A percentile compares a stretch with the other conserved stretches of the same genome.
Conservation (phyloP, 2,797 vertebrate genomes). For the Myioborus melanocephalus region DNA sequence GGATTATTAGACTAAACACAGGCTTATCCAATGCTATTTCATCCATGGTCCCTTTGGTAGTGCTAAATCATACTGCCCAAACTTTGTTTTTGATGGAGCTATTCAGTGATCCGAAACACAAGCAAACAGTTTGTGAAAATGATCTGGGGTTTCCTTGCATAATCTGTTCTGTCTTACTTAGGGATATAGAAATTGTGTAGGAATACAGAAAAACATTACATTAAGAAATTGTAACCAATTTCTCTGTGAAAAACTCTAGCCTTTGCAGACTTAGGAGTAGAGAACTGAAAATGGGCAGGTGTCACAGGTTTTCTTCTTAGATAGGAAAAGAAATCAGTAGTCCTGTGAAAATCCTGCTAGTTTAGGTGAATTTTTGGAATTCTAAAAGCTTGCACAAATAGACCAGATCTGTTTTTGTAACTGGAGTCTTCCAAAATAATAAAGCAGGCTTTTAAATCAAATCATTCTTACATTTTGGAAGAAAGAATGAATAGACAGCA, state of each 20-base stretch:
- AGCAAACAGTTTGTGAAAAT: not conserved
- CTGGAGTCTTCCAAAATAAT: not conserved
- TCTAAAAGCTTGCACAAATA: not conserved
- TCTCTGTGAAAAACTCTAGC: not conserved
- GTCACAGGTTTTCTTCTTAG: not conserved
- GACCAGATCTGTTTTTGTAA: not conserved
- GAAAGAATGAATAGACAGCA: not conserved
- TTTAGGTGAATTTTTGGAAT: not conserved
- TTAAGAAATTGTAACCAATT: not conserved
- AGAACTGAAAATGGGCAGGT: not conserved
- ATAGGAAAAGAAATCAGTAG: not conserved
- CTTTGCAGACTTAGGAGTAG: not conserved
- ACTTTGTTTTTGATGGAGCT: not conserved
- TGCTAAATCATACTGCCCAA: not conserved
- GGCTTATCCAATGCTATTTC: not conserved
- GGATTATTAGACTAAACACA: not conserved
- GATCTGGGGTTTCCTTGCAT: not conserved
- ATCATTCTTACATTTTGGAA: not conserved
- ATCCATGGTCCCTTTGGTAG: not conserved
- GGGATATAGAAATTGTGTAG: not conserved
- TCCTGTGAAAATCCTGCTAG: not conserved
- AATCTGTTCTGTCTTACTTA: not conserved
- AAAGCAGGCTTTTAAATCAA: not conserved
- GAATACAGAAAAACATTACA: not conserved
- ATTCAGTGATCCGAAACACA: not conserved